Conservation (phyloP, 2,113 vertebrate genomes). For the Hippopotamus amphibius region DNA sequence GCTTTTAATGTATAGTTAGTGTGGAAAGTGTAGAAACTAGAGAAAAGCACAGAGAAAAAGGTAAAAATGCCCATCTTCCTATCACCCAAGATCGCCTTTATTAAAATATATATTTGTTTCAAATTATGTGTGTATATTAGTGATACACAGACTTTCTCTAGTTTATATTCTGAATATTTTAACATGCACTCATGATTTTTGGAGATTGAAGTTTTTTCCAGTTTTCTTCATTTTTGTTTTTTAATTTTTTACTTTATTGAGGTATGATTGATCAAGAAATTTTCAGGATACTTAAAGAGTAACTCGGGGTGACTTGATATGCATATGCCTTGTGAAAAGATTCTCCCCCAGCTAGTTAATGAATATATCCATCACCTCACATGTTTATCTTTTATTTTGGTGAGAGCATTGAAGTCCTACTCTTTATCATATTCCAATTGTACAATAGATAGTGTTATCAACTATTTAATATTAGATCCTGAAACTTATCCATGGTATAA, state of each 20-base stretch:
- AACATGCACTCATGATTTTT: not conserved
- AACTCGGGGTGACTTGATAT: not conserved
- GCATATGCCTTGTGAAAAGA: rapidly evolving
- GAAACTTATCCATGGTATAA: not conserved
- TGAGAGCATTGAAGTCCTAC: not conserved
- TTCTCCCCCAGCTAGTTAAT: no score
- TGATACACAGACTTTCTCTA: not conserved
- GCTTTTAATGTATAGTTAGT: not conserved
- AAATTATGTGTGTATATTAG: not conserved
- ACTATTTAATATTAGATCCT: not conserved
- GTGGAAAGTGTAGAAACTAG: not conserved
- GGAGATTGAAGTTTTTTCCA: not conserved
- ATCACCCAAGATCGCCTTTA: not conserved
- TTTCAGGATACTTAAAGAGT: not conserved
- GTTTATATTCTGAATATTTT: not conserved
- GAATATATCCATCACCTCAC: not conserved
- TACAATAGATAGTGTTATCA: not conserved
- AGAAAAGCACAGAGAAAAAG: not conserved
- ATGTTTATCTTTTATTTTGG: not conserved
- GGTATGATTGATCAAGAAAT: not conserved
- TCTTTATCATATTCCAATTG: not conserved
- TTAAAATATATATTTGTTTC: not conserved
- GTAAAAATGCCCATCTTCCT: not conserved
- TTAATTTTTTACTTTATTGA: not conserved
- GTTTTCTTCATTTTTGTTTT: not conserved